Evolutionary conservation across 1,140 invertebrate species (phyloP).

Genomic region (Eriosoma lanigerum): DNA sequence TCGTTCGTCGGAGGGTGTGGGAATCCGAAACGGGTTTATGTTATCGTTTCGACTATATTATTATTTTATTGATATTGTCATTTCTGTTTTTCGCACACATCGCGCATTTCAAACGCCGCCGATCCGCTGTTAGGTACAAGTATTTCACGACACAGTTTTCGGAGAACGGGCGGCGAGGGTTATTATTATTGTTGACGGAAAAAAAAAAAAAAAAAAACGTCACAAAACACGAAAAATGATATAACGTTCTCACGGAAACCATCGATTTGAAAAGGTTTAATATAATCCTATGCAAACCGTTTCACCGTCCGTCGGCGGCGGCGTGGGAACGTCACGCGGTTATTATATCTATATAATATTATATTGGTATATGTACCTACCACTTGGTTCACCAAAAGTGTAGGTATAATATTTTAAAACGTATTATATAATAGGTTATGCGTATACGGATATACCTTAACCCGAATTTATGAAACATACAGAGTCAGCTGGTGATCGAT

Average conservation of each 20-base stretch:
- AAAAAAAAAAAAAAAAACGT: neutral
- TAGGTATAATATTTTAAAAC: too few relatives aligned
- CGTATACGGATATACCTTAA: too few relatives aligned
- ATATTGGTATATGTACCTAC: too few relatives aligned
- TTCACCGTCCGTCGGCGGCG: neutral
- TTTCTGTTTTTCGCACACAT: conserved; percentile 15
- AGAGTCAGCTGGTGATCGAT: too few relatives aligned
- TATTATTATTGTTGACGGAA: conserved; percentile 6
- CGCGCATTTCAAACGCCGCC: neutral
- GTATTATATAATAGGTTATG: too few relatives aligned
- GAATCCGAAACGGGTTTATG: conserved; percentile 23
- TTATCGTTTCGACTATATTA: too few relatives aligned
- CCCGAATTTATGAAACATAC: too few relatives aligned
- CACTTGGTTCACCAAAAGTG: too few relatives aligned
- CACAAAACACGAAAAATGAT: neutral
- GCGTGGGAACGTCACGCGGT: conserved; percentile 3
- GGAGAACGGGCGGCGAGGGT: neutral
- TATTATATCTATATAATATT: neutral
- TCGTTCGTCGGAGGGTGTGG: neutral
- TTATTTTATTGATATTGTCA: too few relatives aligned
- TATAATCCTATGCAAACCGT: conserved; percentile 25
- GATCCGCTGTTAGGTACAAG: too few relatives aligned
- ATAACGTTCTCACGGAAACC: conserved; percentile 21
- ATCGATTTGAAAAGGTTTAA: conserved; percentile 15
- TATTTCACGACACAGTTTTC: neutral